Base-by-base conservation (phyloP, 2,888 invertebrate species). In the Drosophila incognita region DNA sequence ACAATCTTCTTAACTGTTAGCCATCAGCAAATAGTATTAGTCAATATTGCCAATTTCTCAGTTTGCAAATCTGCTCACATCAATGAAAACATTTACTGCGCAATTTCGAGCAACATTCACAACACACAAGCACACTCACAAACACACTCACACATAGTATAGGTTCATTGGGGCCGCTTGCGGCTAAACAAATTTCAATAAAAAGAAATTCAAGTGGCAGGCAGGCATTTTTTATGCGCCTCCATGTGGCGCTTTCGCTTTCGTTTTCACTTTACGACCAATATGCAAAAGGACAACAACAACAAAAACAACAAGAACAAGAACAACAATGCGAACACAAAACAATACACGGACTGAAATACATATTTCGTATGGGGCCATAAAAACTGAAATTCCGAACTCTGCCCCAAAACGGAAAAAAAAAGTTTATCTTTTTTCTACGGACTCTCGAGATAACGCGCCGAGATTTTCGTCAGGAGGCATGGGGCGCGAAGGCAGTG, bases 121-220 rank as follows among this genome's bases (percentile, higher is more conserved):
- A 58, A 11, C 40, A 42, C 48, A 58, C 48, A 21, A 46, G 38
- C 48, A 59, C 42, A 60, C 59, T n/a, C 10, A 66, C 52, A 36
- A 42, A 36, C 51, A 36, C 38, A n/a, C 48, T 31, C 13, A 29
- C 31, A 65, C n/a, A 38, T 29, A 7, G 29, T 38, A 18, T 27
- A 38, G 21, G 8, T 13, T n/a, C 29, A 35, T 21, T 49, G 36
- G 49, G 46, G 52, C 36, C 10, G 60, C 78, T 81, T 36, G 68
- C 68, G 77, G 76, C 81, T 86, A 87, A 87, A 69, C 79, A 89
- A 87, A 87, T 89, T 87, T 87, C 89, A 85, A 85, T 85, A 84
- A 87, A 89, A 87, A 54, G 80, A 77, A 84, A 77, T 89, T 84
- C 89, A 89, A 85, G 87, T 86, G 83, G 85, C 80, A 73, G 56